Base-by-base conservation (phyloP, 2,888 invertebrate species). In the Patella pellucida region DNA sequence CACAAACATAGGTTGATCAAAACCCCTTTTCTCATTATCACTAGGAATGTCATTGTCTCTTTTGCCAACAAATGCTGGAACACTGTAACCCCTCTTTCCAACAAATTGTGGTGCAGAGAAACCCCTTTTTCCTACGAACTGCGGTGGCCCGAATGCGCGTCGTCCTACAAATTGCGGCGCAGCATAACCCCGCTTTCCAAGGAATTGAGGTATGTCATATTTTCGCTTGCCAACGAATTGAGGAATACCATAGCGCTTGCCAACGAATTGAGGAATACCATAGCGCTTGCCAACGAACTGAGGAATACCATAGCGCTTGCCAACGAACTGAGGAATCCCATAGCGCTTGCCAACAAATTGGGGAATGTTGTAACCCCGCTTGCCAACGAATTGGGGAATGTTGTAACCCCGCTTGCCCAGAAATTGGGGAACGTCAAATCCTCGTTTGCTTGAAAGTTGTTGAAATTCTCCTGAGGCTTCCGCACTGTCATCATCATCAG, bases 181-280 rank as follows among this genome's bases (percentile, higher is more conserved):
- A 69, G 12, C 69, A 50, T 3, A 62, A 11, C 19, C 62, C 62
- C 19, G n/a, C 19, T 62, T 62, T 50, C 69, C 14, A 15, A 69
- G 11, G 31, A 69, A 69, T 3, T n/a, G 23, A 4, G 69, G 69
- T 62, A 23, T 23, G 19, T 19, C 15, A 11, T n/a, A 31, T 69
- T 69, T 31, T n/a, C 69, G 69, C 69, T 69, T 69, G 69, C 69
- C 69, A 31, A 69, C 69, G 11, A 69, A 69, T 19, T n/a, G n/a
- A 12, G 69, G 69, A 16, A 27, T n/a, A 69, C 41, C 69, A 50
- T 62, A 62, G 14, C 23, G n/a, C 27, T 69, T 69, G n/a, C 69
- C 69, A n/a, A 69, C 41, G 31, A 69, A 69, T 3, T n/a, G n/a
- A 12, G 69, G 69, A 69, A 69, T 31, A 3, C 69, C 69, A 16